Conservation (phyloP, 2,113 vertebrate species). For the Chlorocebus sabaeus region DNA sequence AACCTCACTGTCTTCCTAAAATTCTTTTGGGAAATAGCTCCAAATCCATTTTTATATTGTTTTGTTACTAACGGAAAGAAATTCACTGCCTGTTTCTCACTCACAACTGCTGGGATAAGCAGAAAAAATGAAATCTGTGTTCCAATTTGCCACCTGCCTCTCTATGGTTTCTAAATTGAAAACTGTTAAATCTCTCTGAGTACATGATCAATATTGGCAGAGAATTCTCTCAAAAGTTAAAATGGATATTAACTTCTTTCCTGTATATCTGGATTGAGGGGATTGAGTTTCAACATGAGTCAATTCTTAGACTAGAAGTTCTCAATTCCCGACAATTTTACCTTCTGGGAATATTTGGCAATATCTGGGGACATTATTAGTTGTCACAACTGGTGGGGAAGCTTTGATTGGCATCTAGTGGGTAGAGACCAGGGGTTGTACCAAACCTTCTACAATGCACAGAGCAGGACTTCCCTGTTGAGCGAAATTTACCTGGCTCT, state of each 20-base stretch:
- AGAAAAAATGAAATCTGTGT: slow-evolving; percentile 8
- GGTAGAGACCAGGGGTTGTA: neutral
- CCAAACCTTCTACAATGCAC: rapidly evolving
- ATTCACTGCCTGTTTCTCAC: slow-evolving; percentile 34
- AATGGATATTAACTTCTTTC: neutral
- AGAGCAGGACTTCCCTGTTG: rapidly evolving
- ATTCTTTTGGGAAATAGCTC: slow-evolving; percentile 53
- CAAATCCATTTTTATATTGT: neutral
- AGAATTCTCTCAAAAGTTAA: neutral
- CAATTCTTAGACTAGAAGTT: neutral
- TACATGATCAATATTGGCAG: neutral
- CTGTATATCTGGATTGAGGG: neutral
- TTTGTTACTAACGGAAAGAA: neutral
- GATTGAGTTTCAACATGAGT: neutral
- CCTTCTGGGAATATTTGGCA: neutral
- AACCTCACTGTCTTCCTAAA: neutral
- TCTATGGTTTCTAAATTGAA: slow-evolving; percentile 33
- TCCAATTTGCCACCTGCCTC: slow-evolving; percentile 42
- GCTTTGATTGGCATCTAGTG: no score
- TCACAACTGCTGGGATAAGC: neutral
- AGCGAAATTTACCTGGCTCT: neutral
- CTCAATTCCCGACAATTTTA: neutral
- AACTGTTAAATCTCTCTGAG: neutral
- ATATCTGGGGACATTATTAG: neutral
- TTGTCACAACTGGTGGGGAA: neutral